Evolutionary conservation across 2,113 vertebrate species (phyloP), one percentile per base, ranked within the genome.

Genomic region (Mandrillus leucophaeus): DNA sequence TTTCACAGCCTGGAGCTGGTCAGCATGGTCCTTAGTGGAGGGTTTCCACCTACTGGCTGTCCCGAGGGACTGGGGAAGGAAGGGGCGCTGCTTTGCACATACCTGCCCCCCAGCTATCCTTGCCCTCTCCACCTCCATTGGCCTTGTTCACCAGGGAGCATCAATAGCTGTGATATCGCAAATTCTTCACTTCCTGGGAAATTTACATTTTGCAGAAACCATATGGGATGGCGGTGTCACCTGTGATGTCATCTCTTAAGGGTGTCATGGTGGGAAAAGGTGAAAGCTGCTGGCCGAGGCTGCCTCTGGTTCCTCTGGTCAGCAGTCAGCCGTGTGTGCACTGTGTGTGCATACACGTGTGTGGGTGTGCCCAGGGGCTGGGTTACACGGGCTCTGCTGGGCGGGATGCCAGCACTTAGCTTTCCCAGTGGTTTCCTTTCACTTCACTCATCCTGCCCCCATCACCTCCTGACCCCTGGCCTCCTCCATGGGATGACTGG

Each of bases 31-130:
- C 18, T 68, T 12, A 57, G 78, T 8, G 7, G 1, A 50, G 25
- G 48, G 35, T 45, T 43, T 40, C 25, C 2, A 17, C 38, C 16
- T 18, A 4, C 6, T 9, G 35, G 8, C 25, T 25, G 35, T 61
- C 35, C 75, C 7, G 1, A 35, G 1, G 6, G 70, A 14, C n/a
- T 7, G 18, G 45, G 18, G 50, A 32, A 25, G 30, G 55, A 14
- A 3, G 13, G 32, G 6, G 8, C 3, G 3, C 25, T 32, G 7
- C n/a, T 30, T 18, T 12, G 4, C n/a, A 22, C 32, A 4, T 2
- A 7, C 18, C 80, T 52, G 16, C 1, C 0, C 4, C 22, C 43
- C 17, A 10, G 22, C 75, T 2, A 0, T 2, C 40, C 64, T 55
- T 57, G 76, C 12, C 55, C 38, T 38, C 50, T 64, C 32, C 32